Conservation (phyloP, 1,140 invertebrate species). For the Psix sp. region DNA sequence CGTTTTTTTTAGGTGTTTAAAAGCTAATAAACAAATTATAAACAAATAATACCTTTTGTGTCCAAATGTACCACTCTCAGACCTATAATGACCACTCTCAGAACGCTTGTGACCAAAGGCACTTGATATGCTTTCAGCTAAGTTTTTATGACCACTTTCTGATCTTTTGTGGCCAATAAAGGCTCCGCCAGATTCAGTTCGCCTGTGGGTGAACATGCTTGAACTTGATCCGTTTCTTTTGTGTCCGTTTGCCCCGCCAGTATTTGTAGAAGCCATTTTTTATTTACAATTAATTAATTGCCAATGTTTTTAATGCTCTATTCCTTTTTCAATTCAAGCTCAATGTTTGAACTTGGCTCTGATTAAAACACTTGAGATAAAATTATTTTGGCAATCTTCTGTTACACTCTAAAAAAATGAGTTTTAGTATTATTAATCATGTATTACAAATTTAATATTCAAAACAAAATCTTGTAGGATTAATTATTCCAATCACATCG, state of each 20-base stretch:
- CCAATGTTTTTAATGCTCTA: not conserved
- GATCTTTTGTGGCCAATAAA: constrained; percentile 72
- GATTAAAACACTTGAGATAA: constrained; percentile 11
- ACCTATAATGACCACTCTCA: constrained; percentile 71
- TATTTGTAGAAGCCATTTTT: constrained; percentile 67
- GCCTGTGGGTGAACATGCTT: constrained; percentile 71
- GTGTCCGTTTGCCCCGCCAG: constrained; percentile 62
- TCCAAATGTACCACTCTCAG: constrained; percentile 69
- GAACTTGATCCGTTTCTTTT: constrained; percentile 74
- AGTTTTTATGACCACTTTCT: constrained; percentile 70
- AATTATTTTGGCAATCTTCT: constrained; percentile 5
- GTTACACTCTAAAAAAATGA: constrained; percentile 25
- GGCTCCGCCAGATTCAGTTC: constrained; percentile 70
- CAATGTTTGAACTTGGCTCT: constrained; percentile 5
- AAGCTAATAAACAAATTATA: constrained; percentile 16
- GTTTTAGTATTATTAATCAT: not conserved
- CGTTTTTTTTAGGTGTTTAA: not conserved
- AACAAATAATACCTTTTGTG: constrained; percentile 64
- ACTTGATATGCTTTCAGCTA: constrained; percentile 75
- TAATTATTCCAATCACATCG: not conserved
- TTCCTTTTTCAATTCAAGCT: not conserved
- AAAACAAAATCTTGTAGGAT: not conserved
- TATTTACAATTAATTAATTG: constrained; percentile 24
- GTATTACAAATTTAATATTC: not conserved
- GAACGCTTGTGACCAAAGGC: constrained; percentile 74